Evolutionary conservation across 2,113 vertebrate genomes (phyloP), one percentile per base, ranked within the genome.

Genomic region (Sorex araneus): DNA sequence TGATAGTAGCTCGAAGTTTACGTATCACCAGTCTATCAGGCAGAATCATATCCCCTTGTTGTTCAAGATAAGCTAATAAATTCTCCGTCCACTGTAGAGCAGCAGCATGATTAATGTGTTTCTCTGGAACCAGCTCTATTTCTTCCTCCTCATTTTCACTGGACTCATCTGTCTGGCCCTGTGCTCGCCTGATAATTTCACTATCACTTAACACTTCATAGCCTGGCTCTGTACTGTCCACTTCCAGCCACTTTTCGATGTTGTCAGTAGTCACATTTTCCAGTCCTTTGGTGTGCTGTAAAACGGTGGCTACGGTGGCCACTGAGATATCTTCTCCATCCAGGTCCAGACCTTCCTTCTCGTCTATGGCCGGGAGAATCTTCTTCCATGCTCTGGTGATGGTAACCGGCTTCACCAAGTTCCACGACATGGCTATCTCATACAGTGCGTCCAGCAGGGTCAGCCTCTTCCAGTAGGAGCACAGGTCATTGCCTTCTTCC

Each of bases 21-120:
- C 97, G 96, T 40, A 97, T 94, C 36, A 97, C 95, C 47, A 97
- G 74, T 94, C 91, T 95, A 76, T 97, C 97, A 63, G 97, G 96
- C 71, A 97, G 92, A 85, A 97, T 95, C 94, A 96, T 97, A 80
- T 97, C 97, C 74, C 97, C 94, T 91, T 97, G 97, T 32, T 97
- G 97, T 89, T 97, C 97, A 57, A 97, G 81, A 67, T 97, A 97
- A 92, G 95, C 94, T 84, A 97, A 25, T 76, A 97, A 94, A 73
- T 91, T 95, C 84, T 97, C 94, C 81, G 97, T 97, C 97, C 97
- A 97, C 0, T 96, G 95, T 43, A 97, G 96, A 82, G 97, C 97
- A 82, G 94, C 87, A 45, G 92, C 45, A 69, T 97, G 97, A 83
- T 96, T 94, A 75, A 97, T 77, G 66, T 93, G 96, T 40, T 87